phyloP scores from a whole-genome alignment of 2,113 vertebrate species.

The Puntigrus tetrazona region DNA sequence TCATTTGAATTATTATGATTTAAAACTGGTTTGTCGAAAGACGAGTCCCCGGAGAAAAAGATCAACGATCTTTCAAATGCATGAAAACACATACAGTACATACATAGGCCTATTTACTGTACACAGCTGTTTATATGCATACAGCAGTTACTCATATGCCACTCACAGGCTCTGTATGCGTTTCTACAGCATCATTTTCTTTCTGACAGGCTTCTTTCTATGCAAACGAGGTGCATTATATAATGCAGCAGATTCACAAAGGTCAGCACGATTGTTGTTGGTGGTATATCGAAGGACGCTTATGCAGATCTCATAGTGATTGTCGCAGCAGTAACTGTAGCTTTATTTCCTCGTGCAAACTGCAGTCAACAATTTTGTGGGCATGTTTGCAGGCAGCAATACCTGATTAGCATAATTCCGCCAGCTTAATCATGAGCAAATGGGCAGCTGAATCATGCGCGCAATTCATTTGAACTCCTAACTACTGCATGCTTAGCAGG shows the following conservation, averaged over 20 bases:
- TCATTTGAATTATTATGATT: not conserved
- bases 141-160: not conserved
- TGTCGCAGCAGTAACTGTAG: not conserved
- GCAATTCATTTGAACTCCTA: not conserved
- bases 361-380: not conserved
- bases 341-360: not conserved
- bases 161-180: not conserved
- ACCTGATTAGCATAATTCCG: constrained; percentile 16
- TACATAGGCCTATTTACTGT: not conserved
- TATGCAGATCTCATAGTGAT: not conserved
- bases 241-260: not conserved
- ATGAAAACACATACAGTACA: not conserved
- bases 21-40: not conserved
- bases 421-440: constrained; percentile 1
- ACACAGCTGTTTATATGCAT: not conserved
- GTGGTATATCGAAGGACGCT: not conserved
- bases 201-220: not conserved
- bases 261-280: not conserved
- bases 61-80: not conserved
- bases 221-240: not conserved
- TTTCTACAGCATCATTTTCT: not conserved
- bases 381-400: not conserved
- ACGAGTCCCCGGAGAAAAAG: not conserved
- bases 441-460: not conserved
- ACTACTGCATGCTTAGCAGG: not conserved